A percentile compares a stretch with the other conserved stretches of the same genome.
Evolutionary conservation across 2,113 vertebrate species (phyloP).

Genomic region (Galbula dea): DNA sequence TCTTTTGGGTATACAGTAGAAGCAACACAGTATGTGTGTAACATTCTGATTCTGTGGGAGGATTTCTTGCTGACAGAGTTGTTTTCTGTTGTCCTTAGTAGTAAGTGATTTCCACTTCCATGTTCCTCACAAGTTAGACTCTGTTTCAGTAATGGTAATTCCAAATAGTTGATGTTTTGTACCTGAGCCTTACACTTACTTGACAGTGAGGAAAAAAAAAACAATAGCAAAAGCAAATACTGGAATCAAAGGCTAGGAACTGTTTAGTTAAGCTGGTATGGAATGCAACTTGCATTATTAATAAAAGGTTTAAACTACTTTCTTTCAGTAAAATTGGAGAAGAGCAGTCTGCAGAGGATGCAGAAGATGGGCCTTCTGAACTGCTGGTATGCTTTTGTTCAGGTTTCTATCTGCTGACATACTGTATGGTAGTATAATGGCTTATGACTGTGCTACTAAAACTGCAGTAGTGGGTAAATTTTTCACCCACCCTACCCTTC

Average conservation of each 20-base stretch:
- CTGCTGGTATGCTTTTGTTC: constrained; percentile 78
- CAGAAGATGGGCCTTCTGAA: constrained; percentile 91
- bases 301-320: neutral
- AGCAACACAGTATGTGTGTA: neutral
- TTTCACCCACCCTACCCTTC: neutral
- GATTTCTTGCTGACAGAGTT: neutral
- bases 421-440: neutral
- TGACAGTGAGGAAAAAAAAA: neutral
- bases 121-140: neutral
- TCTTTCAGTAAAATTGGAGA: constrained; percentile 91
- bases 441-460: neutral
- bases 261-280: neutral
- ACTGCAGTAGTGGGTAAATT: neutral
- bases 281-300: neutral
- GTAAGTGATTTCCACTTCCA: neutral
- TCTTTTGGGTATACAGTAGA: neutral
- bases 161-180: neutral
- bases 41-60: neutral
- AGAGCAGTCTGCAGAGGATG: constrained; percentile 93
- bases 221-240: neutral
- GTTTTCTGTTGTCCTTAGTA: neutral
- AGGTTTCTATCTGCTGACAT: neutral
- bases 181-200: neutral
- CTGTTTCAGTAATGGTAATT: neutral
- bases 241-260: neutral